Base-by-base conservation (phyloP, 2,797 vertebrate genomes). In the Enteromius argenteus region DNA sequence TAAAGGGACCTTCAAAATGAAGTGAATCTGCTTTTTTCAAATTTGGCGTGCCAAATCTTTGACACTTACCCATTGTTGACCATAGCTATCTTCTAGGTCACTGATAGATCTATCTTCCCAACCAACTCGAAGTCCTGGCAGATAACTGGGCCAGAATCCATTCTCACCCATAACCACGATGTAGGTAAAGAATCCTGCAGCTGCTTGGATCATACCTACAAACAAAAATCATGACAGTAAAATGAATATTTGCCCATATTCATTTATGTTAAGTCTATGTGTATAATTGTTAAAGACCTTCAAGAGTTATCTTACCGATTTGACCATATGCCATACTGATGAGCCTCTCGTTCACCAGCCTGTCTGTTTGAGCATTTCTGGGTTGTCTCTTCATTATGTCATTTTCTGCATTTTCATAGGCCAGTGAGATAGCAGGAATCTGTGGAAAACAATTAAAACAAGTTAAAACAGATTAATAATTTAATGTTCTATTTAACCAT, bases 301-400 rank as follows among this genome's bases (percentile, higher is more conserved):
- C 30, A 30, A 49, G 10, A 8, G n/a, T 8, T 39, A 39, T 39
- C 94, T 95, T 92, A 99, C 98, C 98, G 0, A 99, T 99, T 91
- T 99, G 98, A 73, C 98, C 98, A 1, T 99, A 99, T 30, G 98
- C 98, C 90, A 99, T 99, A 87, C 98, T 99, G 90, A 99, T 99
- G n/a, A 99, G 95, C 51, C 98, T 94, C 62, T 98, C 97, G 0
- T 99, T 99, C 89, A 99, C 98, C 19, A 99, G 94, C 84, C 98
- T 99, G 91, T 99, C 98, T 0, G 97, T 98, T 90, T 96, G 95
- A 84, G 98, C 95, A 84, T 99, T 98, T 92, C 98, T 94, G 87
- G 98, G 98, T 90, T 99, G 97, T 74, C 98, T 95, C 93, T 99
- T 99, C 98, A 99, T 99, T 92, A 99, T 99, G 94, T 99, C 98